Percentiles rank a stretch among this genome's conserved stretches.
These are phyloP conservation scores for Schizopygopsis malacanthus DNA, from an alignment of 2,797 vertebrate species.

Conservation along the genomic window DNA sequence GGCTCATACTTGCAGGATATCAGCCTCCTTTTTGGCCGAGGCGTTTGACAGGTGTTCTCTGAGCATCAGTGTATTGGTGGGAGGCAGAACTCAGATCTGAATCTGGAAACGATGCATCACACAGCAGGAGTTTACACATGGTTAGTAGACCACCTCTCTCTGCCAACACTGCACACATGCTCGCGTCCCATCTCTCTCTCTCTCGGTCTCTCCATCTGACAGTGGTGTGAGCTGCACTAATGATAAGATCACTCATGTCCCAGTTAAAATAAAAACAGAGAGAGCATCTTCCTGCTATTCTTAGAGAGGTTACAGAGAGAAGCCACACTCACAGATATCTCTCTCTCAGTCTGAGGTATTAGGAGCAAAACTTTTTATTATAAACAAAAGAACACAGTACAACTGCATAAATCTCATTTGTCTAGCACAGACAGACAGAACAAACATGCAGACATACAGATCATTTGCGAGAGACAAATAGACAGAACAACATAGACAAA, in stretches of 20 bases:
- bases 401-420: background rate
- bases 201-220: constrained; percentile 28
- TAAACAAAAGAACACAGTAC: background rate
- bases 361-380: background rate
- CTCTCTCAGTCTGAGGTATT: background rate
- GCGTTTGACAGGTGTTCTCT: constrained; percentile 36
- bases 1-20: background rate
- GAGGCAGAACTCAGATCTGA: constrained; percentile 45
- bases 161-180: constrained; percentile 14
- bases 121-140: constrained; percentile 38
- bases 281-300: constrained; percentile 40
- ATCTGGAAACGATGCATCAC: constrained; percentile 33
- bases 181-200: background rate
- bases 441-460: background rate
- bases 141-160: constrained; percentile 43
- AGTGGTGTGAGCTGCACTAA: constrained; percentile 31
- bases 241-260: constrained; percentile 53
- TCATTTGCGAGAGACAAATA: background rate
- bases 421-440: background rate
- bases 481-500: background rate
- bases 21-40: constrained; percentile 17
- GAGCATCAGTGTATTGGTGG: constrained; percentile 24
- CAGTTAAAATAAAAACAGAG: constrained; percentile 50
- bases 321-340: background rate
- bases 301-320: constrained; percentile 33